Evolutionary conservation across 2,888 invertebrate species (phyloP), one percentile per base, ranked within the genome.

Genomic region (Melipona bicolor): DNA sequence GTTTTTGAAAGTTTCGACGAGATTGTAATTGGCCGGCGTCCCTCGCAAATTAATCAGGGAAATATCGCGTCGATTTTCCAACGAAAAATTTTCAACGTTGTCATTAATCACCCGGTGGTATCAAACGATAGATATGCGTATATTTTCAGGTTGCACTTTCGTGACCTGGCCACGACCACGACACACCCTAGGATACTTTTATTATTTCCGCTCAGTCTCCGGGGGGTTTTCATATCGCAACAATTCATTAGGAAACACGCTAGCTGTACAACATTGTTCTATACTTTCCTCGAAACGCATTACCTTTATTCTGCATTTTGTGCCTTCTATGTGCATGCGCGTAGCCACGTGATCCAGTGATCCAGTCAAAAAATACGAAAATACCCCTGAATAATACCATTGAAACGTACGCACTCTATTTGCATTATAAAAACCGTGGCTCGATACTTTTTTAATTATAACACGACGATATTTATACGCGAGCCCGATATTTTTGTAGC

Each of bases 181-280:
- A 70, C 86, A 86, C 88, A 71, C 87, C 91, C 87, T 87, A 68
- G 81, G 81, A 85, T 86, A 84, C 87, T 87, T 89, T 87, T 89
- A 84, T 88, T 88, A 85, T 85, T 89, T 84, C 81, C 77, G 62
- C 73, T 71, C 75, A 81, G 83, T 86, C 88, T 87, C 88, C 83
- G 72, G 87, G 84, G 89, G 88, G 85, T 88, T 83, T 86, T 87
- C 84, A 85, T 90, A 87, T 91, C 91, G 90, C 91, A 89, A 91
- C 88, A 91, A 91, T 91, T 88, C 88, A 91, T 91, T 92, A 91
- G 86, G 79, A 84, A 85, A 81, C 87, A 91, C 89, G 87, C 87
- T 86, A 88, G 68, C 71, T 54, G 75, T 68, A 62, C 65, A 61
- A 54, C 78, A 49, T 59, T 56, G 76, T 68, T 75, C 75, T 65